Base-by-base conservation (phyloP, 2,113 vertebrate species). In the Cnemophilus loriae region DNA sequence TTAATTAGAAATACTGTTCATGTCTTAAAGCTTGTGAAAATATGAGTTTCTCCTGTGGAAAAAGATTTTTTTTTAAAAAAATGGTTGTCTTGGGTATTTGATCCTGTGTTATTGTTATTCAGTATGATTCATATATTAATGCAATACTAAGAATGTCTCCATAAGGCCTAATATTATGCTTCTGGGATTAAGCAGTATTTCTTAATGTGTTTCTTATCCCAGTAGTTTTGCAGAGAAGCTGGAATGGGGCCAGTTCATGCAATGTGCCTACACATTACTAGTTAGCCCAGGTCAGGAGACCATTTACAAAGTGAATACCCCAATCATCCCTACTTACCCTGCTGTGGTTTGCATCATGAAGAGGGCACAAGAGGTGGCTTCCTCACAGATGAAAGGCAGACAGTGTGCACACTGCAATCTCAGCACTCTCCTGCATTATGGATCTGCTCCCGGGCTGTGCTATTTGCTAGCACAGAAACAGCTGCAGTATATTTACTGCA, bases 71-170 rank as follows among this genome's bases (percentile, higher is more conserved):
- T 39, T 21, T 10, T 1, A 5, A 37, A 68, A 44, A 39, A 71
- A 42, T 1, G 1, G 24, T 52, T 63, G 13, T 41, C 33, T 84
- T 50, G 65, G 55, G 57, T 87, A 41, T 77, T 94, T 79, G 42
- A 76, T 93, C 35, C 27, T 42, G n/a, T 84, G 65, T 32, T 93
- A 53, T 69, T 83, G 69, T 86, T 83, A 65, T 80, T 87, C 89
- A 91, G 33, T 59, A 67, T 93, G 92, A 95, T 90, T 95, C 90
- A 93, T 30, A 8, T 80, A 87, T 79, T 93, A 89, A 93, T 83
- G 39, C 53, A n/a, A 42, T 27, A 53, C 55, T 17, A 44, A 56
- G 24, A 79, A 35, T 74, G 68, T 61, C 67, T 90, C 49, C 32
- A 32, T 75, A 57, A 91, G 61, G 35, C 50, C 46, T 57, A 64